Evolutionary conservation across 2,113 vertebrate genomes (phyloP).

Genomic region (Macquaria ambigua): DNA sequence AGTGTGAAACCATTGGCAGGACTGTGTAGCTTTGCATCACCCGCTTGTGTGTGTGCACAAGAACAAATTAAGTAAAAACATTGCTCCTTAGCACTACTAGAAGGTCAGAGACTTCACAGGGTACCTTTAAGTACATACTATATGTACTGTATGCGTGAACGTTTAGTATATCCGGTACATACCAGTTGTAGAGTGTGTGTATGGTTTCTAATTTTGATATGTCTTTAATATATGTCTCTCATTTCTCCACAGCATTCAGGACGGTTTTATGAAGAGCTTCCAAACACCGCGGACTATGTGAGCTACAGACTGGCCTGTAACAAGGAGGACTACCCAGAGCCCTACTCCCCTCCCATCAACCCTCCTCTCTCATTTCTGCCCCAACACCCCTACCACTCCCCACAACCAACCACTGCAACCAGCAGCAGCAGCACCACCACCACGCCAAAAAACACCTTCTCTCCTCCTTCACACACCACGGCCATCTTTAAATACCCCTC

Average conservation of each 20-base stretch:
- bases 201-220: not conserved
- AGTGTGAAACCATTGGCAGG: too few species aligned
- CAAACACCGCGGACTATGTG: slow-evolving; percentile 89
- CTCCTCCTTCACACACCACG: slow-evolving; percentile 81
- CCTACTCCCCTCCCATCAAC: slow-evolving; percentile 85
- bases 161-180: not conserved
- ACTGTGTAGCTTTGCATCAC: too few species aligned
- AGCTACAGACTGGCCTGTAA: slow-evolving; percentile 87
- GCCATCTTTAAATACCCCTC: slow-evolving; percentile 87
- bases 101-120: not conserved
- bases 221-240: not conserved
- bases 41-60: not conserved
- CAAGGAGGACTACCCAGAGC: slow-evolving; percentile 86
- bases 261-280: slow-evolving; percentile 85
- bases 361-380: slow-evolving; percentile 85
- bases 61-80: not conserved
- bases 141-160: not conserved
- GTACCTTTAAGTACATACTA: not conserved
- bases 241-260: slow-evolving; percentile 84
- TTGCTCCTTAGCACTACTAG: not conserved
- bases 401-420: slow-evolving; percentile 49
- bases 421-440: slow-evolving; percentile 68
- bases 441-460: slow-evolving; percentile 78
- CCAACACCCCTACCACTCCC: slow-evolving; percentile 84
- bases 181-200: not conserved